A percentile compares a stretch with the other conserved stretches of the same genome.
Conservation (phyloP, 2,113 vertebrate species). For the Corythoichthys intestinalis region DNA sequence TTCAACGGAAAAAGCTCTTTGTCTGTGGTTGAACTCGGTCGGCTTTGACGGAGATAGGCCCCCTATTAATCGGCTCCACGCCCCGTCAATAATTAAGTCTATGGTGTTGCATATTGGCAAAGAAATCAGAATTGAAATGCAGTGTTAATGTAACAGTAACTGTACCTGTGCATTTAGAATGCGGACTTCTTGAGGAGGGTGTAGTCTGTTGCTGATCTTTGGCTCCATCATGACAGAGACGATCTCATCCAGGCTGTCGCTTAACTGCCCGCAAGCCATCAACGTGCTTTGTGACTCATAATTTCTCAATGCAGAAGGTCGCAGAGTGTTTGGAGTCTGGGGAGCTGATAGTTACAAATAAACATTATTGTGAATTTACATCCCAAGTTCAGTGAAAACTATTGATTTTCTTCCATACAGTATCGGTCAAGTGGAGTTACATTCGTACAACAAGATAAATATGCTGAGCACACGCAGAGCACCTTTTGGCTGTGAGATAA, state of each 20-base stretch:
- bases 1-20: too few relatives aligned
- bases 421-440: too few relatives aligned
- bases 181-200: constrained; percentile 57
- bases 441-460: background rate
- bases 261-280: constrained; percentile 29
- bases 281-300: constrained; percentile 45
- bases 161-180: constrained; percentile 66
- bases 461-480: constrained; percentile 14
- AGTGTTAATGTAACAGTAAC: background rate
- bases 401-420: background rate
- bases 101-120: too few relatives aligned
- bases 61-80: too few relatives aligned
- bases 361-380: background rate
- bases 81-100: too few relatives aligned
- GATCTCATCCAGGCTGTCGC: constrained; percentile 62
- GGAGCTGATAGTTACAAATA: constrained; percentile 16
- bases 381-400: background rate
- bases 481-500: constrained; percentile 87
- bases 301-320: constrained; percentile 37
- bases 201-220: constrained; percentile 49
- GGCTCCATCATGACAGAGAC: constrained; percentile 62
- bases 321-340: constrained; percentile 29
- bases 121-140: too few relatives aligned
- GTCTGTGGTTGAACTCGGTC: too few relatives aligned
- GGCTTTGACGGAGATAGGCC: too few relatives aligned